Base-by-base conservation (phyloP, 2,888 invertebrate species). In the Ichneumoninae sp. region DNA sequence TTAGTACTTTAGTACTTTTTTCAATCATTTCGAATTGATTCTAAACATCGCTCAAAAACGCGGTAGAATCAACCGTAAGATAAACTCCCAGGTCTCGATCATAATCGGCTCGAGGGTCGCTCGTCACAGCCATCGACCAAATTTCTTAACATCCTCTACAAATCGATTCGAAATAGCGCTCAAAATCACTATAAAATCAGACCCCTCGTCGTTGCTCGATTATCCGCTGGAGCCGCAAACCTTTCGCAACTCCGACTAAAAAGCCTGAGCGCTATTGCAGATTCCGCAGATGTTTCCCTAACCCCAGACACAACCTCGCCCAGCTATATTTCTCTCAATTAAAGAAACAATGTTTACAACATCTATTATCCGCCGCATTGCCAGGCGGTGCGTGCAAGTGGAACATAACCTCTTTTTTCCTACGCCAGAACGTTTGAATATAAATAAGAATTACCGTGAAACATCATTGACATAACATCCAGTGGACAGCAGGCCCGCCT, bases 371-470 rank as follows among this genome's bases (percentile, higher is more conserved):
- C 44, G 44, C 4, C 3, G 4, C 16, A 47, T 47, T 16, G 44
- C 4, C 44, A 8, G 13, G 26, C 26, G 26, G 26, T 13, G 57
- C 22, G 5, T 57, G 22, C 57, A 22, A 57, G 22, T 57, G 3
- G 57, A 47, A 16, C 22, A 57, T 57, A 57, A 57, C 57, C 57
- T 57, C 57, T 57, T 26, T 57, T 57, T 26, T 57, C 13, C 7
- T 8, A 4, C 22, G 22, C 57, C 10, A 57, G 26, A 57, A 26
- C 26, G 26, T 57, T 47, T 26, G 57, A 57, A 57, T 36, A 54
- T n/a, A 54, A 70, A 33, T 57, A 40, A 60, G 6, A 44, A 70
- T 70, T 52, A 40, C 44, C 44, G 22, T 26, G 54, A 71, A 33
- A 33, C 36, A 10, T 36, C 33, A 44, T 72, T 22, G 57, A 26